Percentiles rank a stretch among this genome's conserved stretches.
These are phyloP conservation scores for Enteromius argenteus DNA, from an alignment of 2,797 vertebrate species.

Conservation along the genomic window DNA sequence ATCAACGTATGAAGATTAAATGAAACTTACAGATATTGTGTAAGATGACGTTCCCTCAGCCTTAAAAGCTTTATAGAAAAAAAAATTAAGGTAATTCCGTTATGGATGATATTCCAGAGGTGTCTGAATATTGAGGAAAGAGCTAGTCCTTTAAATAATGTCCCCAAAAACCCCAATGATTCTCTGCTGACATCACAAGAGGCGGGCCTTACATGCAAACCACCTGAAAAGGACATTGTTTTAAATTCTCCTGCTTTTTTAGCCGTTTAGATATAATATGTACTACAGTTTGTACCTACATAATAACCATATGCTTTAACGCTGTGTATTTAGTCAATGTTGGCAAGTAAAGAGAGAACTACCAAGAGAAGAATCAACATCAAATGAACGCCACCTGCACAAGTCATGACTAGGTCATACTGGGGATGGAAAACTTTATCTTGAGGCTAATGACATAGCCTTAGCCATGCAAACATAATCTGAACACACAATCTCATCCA, in stretches of 20 bases:
- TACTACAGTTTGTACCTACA: neutral
- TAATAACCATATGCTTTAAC: neutral
- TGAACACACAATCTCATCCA: neutral
- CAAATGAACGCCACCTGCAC: neutral
- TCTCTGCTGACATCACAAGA: conserved; percentile 64
- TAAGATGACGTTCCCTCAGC: conserved; percentile 40
- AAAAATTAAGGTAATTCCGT: conserved; percentile 58
- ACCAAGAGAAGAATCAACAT: conserved; percentile 14
- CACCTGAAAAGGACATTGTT: conserved; percentile 54
- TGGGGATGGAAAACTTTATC: conserved; percentile 7
- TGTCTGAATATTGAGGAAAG: conserved; percentile 50
- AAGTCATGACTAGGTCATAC: neutral
- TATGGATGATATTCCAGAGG: conserved; percentile 56
- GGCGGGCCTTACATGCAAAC: conserved; percentile 55
- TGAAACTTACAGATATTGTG: conserved; percentile 56
- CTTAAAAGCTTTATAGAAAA: conserved; percentile 36
- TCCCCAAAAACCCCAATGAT: conserved; percentile 59
- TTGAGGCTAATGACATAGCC: neutral
- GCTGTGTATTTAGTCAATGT: neutral
- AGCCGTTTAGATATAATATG: neutral
- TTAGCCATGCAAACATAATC: neutral
- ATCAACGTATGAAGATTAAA: conserved; percentile 32
- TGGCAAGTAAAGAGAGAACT: neutral
- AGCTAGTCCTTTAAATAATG: conserved; percentile 67
- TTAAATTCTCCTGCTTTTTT: conserved; percentile 10